Conservation (phyloP, 2,797 vertebrate genomes). For the Gorsachius magnificus region DNA sequence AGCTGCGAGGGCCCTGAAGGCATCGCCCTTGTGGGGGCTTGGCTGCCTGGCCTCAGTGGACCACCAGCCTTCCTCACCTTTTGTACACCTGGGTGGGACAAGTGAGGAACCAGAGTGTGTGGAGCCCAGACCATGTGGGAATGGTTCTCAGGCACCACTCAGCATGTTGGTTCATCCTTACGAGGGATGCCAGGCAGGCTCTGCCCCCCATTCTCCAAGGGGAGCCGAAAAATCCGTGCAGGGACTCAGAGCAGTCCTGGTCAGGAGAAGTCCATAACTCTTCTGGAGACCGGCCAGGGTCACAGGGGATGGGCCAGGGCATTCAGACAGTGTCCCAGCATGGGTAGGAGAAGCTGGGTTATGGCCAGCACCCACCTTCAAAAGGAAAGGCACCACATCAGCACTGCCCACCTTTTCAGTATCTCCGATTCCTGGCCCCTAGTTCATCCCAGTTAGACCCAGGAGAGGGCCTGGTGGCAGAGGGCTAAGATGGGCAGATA, state of each 20-base stretch:
- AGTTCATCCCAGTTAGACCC: not conserved
- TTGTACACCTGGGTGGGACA: not conserved
- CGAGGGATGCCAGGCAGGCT: not conserved
- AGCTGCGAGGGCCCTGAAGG: not conserved
- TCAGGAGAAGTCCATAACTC: not conserved
- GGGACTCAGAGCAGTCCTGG: not conserved
- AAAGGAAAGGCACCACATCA: not conserved
- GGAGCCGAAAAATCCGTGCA: not conserved
- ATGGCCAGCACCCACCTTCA: not conserved
- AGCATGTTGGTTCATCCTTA: not conserved
- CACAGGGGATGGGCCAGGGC: not conserved
- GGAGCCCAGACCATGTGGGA: rapidly evolving
- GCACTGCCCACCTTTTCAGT: not conserved
- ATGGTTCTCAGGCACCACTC: not conserved
- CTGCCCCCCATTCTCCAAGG: not conserved
- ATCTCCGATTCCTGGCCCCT: not conserved
- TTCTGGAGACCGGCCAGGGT: not conserved
- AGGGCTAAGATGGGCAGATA: not conserved
- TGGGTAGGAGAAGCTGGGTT: not conserved
- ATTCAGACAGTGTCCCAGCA: not conserved
- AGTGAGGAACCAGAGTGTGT: rapidly evolving
- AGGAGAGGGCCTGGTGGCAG: not conserved
- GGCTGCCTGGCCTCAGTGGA: not conserved
- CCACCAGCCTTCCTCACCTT: not conserved
- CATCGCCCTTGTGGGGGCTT: rapidly evolving